A percentile compares a stretch with the other conserved stretches of the same genome.
phyloP scores from a whole-genome alignment of 2,888 invertebrate species.

The Oasisia sp. region DNA sequence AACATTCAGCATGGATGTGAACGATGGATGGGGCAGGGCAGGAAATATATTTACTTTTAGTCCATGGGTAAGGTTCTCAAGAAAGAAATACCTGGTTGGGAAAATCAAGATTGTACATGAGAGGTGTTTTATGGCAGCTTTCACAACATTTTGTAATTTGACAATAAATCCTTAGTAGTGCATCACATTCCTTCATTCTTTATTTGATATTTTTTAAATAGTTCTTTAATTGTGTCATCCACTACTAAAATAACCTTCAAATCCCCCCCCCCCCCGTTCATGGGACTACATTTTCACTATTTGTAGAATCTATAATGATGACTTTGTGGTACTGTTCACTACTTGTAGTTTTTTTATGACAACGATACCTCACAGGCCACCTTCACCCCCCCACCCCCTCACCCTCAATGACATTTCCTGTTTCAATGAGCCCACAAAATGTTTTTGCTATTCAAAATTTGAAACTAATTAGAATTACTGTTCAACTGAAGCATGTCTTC shows the following conservation, averaged over 20 bases:
- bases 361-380: neutral
- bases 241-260: neutral
- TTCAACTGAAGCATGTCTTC: neutral
- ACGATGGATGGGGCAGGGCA: neutral
- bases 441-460: neutral
- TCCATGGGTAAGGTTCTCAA: neutral
- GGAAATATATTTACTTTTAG: neutral
- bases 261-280: neutral
- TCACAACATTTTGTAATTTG: neutral
- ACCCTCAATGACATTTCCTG: too few relatives aligned
- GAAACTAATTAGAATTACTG: neutral
- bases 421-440: neutral
- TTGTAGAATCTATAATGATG: too few relatives aligned
- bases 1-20: neutral
- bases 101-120: neutral
- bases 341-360: neutral
- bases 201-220: neutral
- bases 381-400: neutral
- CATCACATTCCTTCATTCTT: neutral
- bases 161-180: neutral
- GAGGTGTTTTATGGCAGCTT: neutral
- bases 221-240: neutral
- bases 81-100: neutral
- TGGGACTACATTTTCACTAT: neutral
- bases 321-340: neutral